phyloP scores from a whole-genome alignment of 1,140 invertebrate genomes.

The Zaprionus ghesquierei region DNA sequence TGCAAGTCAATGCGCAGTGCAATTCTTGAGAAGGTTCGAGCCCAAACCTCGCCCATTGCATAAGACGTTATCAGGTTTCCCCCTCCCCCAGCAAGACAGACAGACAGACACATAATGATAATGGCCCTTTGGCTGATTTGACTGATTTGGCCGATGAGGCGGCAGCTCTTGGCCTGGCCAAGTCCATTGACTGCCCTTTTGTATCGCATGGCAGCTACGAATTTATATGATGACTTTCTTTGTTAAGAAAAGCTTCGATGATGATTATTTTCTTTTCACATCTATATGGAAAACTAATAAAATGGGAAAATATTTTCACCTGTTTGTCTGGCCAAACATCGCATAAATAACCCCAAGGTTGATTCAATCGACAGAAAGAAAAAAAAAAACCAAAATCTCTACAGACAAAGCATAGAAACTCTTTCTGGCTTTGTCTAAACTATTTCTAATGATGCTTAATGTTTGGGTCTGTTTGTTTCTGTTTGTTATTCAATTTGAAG shows the following conservation, averaged over 20 bases:
- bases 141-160: slow-evolving; percentile 44
- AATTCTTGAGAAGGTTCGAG: slow-evolving; percentile 48
- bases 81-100: slow-evolving; percentile 2
- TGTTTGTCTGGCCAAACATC: slow-evolving; percentile 20
- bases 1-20: slow-evolving; percentile 48
- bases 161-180: slow-evolving; percentile 21
- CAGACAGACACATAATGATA: slow-evolving; percentile 41
- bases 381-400: neutral
- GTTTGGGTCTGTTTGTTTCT: neutral
- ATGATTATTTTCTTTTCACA: slow-evolving; percentile 34
- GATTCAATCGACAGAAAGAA: neutral
- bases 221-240: slow-evolving; percentile 72
- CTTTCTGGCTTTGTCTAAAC: neutral
- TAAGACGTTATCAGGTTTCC: slow-evolving; percentile 60
- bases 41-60: slow-evolving; percentile 34
- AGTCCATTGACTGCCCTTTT: slow-evolving; percentile 61
- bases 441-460: slow-evolving; percentile 1
- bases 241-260: slow-evolving; percentile 55
- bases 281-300: slow-evolving; percentile 30
- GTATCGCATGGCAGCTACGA: slow-evolving; percentile 44
- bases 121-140: slow-evolving; percentile 59
- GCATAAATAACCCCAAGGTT: slow-evolving; percentile 7
- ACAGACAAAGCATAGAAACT: neutral
- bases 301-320: slow-evolving; percentile 65
- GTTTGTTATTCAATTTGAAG: neutral